Base-by-base conservation (phyloP, 92 coral and sea anemone genomes). In the Epizoanthus rinbou region DNA sequence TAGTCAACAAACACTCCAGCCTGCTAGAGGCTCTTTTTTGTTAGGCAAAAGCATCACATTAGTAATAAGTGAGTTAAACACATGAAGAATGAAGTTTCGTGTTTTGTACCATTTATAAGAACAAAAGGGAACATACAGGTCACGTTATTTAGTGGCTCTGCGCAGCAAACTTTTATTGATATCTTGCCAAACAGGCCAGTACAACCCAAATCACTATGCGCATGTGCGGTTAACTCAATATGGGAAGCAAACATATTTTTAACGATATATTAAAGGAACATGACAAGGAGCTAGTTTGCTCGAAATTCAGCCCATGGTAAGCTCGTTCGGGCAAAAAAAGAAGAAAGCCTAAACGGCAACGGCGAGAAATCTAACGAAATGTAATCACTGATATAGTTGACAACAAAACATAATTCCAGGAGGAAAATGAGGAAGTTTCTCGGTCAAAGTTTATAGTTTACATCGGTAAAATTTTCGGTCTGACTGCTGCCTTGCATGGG, bases 171-270 rank as follows among this genome's bases (percentile, higher is more conserved):
- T 16, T 15, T 41, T 35, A 57, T 75, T 75, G 68, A 58, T 11
- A n/a, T 6, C 28, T 0, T 24, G 69, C 82, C 71, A 63, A 78
- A 22, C 39, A 78, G 82, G 43, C 82, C 82, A 78, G 47, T 78
- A 78, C 82, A 63, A 22, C 67, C 8, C 2, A 50, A 50, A 10
- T 6, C 54, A 13, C 16, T 50, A 9, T 50, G 54, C 54, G 54
- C 19, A 47, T 19, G 18, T 15, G 57, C 21, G 58, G 15, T 62
- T 31, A 43, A 60, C 45, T 57, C 59, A 78, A 78, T 78, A 78
- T 19, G 82, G 59, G 28, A 57, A 19, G 10, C 25, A n/a, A 54
- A 39, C 65, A 37, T 78, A 43, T 33, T 78, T 78, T 62, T 19
- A 24, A 45, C 64, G 8, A 59, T 43, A n/a, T 60, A 60, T 41